These are phyloP conservation scores for Siniperca undulata DNA, from an alignment of 2,797 vertebrate species.

Conservation along the genomic window DNA sequence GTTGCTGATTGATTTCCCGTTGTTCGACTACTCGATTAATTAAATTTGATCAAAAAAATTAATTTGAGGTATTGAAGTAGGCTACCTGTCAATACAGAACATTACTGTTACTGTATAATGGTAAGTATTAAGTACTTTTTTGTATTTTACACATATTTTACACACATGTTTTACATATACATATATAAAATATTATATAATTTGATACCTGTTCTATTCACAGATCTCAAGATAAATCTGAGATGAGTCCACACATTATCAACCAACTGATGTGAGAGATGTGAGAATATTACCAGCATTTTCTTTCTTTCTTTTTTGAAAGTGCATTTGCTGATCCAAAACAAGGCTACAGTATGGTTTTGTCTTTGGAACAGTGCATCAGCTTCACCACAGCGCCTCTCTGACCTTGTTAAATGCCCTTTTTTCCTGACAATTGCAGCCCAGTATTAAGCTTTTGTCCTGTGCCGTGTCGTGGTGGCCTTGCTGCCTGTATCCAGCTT, in stretches of 20 bases:
- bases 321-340: conserved; percentile 52
- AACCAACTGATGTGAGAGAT: conserved; percentile 15
- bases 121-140: background rate
- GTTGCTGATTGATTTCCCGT: background rate
- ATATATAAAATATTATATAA: background rate
- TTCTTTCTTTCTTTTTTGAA: conserved; percentile 13
- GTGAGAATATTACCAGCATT: conserved; percentile 32
- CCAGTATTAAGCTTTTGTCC: conserved; percentile 79
- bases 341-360: conserved; percentile 58
- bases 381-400: conserved; percentile 57
- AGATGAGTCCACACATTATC: conserved; percentile 15
- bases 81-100: background rate
- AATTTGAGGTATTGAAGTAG: background rate
- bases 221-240: background rate
- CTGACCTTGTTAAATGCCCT: conserved; percentile 76
- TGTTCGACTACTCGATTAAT: background rate
- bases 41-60: background rate
- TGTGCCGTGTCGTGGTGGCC: conserved; percentile 70
- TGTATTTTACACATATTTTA: background rate
- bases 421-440: conserved; percentile 77
- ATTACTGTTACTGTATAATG: background rate
- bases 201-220: background rate
- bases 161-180: background rate
- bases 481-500: conserved; percentile 77
- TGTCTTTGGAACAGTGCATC: conserved; percentile 56